phyloP scores from a whole-genome alignment of 1,140 invertebrate genomes.

The Monomorium pharaonis region DNA sequence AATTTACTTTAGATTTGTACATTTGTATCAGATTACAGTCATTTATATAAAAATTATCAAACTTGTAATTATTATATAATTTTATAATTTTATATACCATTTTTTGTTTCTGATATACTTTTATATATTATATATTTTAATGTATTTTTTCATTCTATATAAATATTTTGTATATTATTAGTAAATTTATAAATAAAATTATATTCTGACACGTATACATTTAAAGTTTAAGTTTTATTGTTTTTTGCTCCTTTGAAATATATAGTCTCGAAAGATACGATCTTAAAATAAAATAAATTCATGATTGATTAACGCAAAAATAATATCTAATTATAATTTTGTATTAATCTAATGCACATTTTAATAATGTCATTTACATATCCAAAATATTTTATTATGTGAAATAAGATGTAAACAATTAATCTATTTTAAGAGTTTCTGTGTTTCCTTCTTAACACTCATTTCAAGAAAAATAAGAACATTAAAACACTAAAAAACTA shows the following conservation, averaged over 20 bases:
- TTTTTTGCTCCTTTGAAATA: background rate
- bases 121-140: background rate
- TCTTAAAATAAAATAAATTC: background rate
- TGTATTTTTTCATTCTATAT: background rate
- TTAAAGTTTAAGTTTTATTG: background rate
- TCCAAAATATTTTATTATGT: background rate
- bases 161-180: background rate
- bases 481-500: background rate
- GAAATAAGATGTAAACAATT: background rate
- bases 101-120: no score
- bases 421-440: background rate
- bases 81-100: background rate
- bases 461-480: background rate
- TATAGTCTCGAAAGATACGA: background rate
- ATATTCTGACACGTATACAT: background rate
- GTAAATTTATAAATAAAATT: background rate
- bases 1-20: background rate
- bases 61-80: background rate
- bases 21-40: background rate
- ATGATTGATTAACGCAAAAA: no score
- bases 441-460: background rate
- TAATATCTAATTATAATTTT: background rate
- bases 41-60: background rate
- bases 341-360: background rate
- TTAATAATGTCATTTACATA: background rate